These are phyloP conservation scores for Picus viridis DNA, from an alignment of 2,797 vertebrate species.

Conservation along the genomic window DNA sequence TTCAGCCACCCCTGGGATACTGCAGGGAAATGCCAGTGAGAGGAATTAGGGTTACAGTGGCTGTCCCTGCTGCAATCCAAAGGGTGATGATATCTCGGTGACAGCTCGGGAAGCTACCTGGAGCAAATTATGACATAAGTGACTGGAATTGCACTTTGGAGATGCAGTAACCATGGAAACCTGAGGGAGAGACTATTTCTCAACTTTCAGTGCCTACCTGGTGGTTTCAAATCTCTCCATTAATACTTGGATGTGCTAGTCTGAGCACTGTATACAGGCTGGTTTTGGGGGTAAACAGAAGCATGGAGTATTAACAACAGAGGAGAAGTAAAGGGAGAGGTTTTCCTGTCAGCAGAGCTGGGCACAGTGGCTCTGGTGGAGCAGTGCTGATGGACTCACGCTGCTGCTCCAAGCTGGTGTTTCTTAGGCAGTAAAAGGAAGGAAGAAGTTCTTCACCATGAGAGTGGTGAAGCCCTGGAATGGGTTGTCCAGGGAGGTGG, in stretches of 20 bases:
- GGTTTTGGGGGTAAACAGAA: background rate
- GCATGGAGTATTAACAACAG: background rate
- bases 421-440: background rate
- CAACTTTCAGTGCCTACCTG: background rate
- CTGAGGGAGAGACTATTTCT: background rate
- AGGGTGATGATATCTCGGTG: background rate
- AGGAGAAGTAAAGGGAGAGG: background rate
- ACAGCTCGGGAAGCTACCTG: constrained; percentile 48
- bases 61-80: constrained; percentile 12
- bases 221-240: constrained; percentile 35
- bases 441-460: no score
- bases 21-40: background rate
- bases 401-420: background rate
- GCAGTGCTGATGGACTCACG: background rate
- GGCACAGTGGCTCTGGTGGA: fast-evolving
- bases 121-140: constrained; percentile 31
- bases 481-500: no score
- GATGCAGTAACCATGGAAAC: constrained; percentile 56
- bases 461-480: no score
- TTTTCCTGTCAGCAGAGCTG: background rate
- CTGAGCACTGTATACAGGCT: background rate
- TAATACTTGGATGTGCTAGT: background rate
- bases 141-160: constrained; percentile 30
- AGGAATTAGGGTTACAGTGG: background rate
- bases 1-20: background rate